These are phyloP conservation scores for Xestia ashworthii DNA, from an alignment of 2,888 invertebrate genomes.

Conservation along the genomic window DNA sequence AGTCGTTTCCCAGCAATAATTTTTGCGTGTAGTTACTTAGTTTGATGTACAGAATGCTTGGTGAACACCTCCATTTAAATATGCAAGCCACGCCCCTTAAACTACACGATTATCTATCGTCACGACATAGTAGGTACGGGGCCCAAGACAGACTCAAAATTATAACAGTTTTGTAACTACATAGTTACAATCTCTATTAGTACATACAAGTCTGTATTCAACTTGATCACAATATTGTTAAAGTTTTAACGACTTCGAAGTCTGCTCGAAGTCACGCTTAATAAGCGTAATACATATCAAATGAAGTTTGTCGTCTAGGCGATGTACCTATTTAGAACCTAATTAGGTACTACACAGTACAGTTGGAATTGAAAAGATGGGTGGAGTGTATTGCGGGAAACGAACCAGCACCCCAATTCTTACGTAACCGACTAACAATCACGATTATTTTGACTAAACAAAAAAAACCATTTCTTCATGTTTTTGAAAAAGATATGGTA, in stretches of 20 bases:
- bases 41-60: too few species aligned
- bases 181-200: constrained; percentile 41
- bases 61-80: too few species aligned
- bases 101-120: too few species aligned
- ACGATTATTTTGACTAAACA: too few species aligned
- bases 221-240: constrained; percentile 59
- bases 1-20: too few species aligned
- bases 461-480: too few species aligned
- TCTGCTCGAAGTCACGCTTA: constrained; percentile 17
- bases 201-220: constrained; percentile 20
- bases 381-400: not conserved
- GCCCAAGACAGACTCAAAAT: not conserved
- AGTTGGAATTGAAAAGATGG: not conserved
- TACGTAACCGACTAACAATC: not conserved
- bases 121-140: too few species aligned
- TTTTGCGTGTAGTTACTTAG: too few species aligned
- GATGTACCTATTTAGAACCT: not conserved
- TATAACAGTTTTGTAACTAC: constrained; percentile 38
- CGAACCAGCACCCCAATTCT: not conserved
- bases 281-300: not conserved
- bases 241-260: constrained; percentile 59
- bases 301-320: constrained; percentile 22
- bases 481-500: too few species aligned
- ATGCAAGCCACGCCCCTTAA: too few species aligned
- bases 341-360: not conserved